phyloP scores from a whole-genome alignment of 1,140 invertebrate species.

The Trichonephila clavata region DNA sequence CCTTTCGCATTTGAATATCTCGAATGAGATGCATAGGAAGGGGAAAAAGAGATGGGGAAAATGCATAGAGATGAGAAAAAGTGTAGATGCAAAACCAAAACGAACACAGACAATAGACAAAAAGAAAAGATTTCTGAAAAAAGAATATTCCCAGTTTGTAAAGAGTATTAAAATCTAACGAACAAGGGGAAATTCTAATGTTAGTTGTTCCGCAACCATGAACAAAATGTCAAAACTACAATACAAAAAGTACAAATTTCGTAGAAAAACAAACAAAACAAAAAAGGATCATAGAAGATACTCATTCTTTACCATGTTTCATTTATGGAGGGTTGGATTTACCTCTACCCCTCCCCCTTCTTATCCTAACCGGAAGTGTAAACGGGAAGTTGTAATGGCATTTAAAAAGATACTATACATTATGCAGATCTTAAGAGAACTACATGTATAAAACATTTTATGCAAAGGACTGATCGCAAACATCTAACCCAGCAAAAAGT shows the following conservation, averaged over 20 bases:
- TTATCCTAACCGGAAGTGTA: conserved; percentile 55
- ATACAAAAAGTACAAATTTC: not conserved
- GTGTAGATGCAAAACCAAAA: not conserved
- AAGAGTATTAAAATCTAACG: conserved; percentile 40
- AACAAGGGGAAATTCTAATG: not conserved
- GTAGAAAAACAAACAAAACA: not conserved
- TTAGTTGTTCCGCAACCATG: not conserved
- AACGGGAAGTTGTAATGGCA: conserved; percentile 72
- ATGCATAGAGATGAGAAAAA: not conserved
- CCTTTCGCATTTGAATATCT: not conserved
- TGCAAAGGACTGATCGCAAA: conserved; percentile 52
- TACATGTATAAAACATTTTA: conserved; percentile 74
- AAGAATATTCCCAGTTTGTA: not conserved
- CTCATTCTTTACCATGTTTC: conserved; percentile 1
- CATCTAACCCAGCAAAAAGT: not conserved
- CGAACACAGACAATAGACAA: conserved; percentile 29
- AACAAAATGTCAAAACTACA: conserved; percentile 25
- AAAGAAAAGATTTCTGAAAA: not conserved
- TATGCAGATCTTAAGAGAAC: conserved; percentile 67
- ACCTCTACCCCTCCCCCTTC: not conserved
- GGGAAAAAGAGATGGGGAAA: not conserved
- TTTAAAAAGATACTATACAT: conserved; percentile 76
- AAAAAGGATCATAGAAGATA: not conserved
- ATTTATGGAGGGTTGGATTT: no score
- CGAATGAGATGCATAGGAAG: not conserved